Evolutionary conservation across 2,113 vertebrate species (phyloP), one percentile per base, ranked within the genome.

Genomic region (Myxocyprinus asiaticus): DNA sequence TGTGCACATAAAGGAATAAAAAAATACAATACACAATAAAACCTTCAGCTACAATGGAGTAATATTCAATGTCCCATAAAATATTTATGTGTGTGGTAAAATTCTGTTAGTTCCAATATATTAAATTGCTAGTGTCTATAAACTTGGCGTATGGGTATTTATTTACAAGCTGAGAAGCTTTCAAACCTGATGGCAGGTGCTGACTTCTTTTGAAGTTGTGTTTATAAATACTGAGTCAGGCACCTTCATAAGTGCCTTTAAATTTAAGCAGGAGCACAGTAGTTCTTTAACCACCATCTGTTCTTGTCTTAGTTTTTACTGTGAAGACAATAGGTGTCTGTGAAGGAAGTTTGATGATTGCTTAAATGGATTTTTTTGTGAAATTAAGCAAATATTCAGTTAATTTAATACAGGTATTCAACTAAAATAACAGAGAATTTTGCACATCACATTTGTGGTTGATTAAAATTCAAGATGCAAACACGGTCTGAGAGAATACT

Each of bases 81-180:
- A 92, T 92, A 92, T 91, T 93, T 92, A 92, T 91, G 90, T 67
- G 82, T 66, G 89, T 81, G 89, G 86, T 94, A 92, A 92, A 93
- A 93, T 91, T 90, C 91, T 88, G 91, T 90, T 89, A 88, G 87
- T 86, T 90, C 87, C 91, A 92, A 92, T 93, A 92, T 92, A 93
- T 92, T 90, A 91, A 88, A 93, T 93, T 90, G 90, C 83, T 76
- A 86, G 87, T 91, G 92, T 93, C 93, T 91, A 90, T 93, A 91
- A 93, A 93, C 81, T 68, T 90, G 88, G 88, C 86, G 86, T 90
- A 93, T 93, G 89, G 89, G 80, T 89, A 89, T 93, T 92, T 91
- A 92, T 94, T 93, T 92, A 93, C 91, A 92, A 90, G 92, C 89
- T 77, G 75, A 83, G 83, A 84, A 77, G 77, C 82, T 82, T 77